Evolutionary conservation across 2,888 invertebrate genomes (phyloP).

Genomic region (Enoplolaimus lenunculus): DNA sequence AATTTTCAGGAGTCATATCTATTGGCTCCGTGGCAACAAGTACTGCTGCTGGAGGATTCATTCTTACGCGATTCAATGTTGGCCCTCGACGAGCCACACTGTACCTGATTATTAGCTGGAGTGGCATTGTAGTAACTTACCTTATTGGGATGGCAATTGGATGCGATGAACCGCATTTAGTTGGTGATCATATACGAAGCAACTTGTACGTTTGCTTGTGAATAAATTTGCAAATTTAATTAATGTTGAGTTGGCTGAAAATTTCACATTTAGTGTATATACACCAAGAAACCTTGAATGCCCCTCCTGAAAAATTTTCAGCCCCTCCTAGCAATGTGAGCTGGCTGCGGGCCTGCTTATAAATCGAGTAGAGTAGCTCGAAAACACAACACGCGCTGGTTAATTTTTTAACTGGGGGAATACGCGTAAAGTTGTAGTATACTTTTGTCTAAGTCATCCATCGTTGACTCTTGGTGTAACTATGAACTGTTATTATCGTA

Average conservation of each 20-base stretch:
- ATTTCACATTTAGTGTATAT: too few species aligned
- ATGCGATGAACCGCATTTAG: constrained; percentile 25
- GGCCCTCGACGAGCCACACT: constrained; percentile 24
- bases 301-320: too few species aligned
- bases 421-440: too few species aligned
- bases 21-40: constrained; percentile 32
- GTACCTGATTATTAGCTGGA: constrained; percentile 28
- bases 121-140: constrained; percentile 26
- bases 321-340: too few species aligned
- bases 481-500: too few species aligned
- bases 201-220: constrained; percentile 8
- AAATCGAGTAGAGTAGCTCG: too few species aligned
- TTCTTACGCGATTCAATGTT: constrained; percentile 29
- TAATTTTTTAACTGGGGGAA: too few species aligned
- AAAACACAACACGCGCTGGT: too few species aligned
- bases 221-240: neutral
- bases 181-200: constrained; percentile 24
- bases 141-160: constrained; percentile 29
- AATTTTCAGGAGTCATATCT: constrained; percentile 28
- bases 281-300: too few species aligned
- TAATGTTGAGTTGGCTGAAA: neutral
- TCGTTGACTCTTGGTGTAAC: too few species aligned
- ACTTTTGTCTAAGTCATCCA: too few species aligned
- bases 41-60: constrained; percentile 31
- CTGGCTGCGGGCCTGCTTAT: too few species aligned